Percentiles rank a stretch among this genome's conserved stretches.
These are phyloP conservation scores for Belonocnema kinseyi DNA, from an alignment of 1,140 invertebrate genomes.

Conservation along the genomic window DNA sequence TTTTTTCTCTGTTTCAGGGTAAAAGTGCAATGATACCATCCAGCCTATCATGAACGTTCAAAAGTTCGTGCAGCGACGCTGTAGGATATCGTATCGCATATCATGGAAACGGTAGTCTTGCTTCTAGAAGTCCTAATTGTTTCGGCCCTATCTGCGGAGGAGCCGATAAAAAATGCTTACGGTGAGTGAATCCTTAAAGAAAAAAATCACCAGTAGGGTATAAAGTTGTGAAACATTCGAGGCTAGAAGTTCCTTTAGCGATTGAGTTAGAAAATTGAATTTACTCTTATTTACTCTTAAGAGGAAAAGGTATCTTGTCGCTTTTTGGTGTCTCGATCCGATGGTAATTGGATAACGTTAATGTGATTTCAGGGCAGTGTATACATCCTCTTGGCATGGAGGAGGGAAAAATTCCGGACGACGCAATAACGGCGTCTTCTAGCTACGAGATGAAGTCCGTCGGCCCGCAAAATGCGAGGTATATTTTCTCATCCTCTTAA, in stretches of 20 bases:
- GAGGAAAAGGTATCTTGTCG: too few species aligned
- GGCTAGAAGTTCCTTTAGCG: too few species aligned
- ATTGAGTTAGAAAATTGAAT: too few species aligned
- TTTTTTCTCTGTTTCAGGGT: slow-evolving; percentile 50
- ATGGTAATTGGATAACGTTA: slow-evolving; percentile 61
- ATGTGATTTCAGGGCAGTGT: slow-evolving; percentile 84
- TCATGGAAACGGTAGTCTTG: slow-evolving; percentile 68
- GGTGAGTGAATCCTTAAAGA: slow-evolving; percentile 57
- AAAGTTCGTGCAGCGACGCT: slow-evolving; percentile 57
- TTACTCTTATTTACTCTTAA: too few species aligned
- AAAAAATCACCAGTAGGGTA: not conserved
- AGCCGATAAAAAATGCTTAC: slow-evolving; percentile 66
- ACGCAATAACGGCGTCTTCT: slow-evolving; percentile 90
- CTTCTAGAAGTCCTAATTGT: slow-evolving; percentile 65
- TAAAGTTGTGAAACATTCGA: not conserved
- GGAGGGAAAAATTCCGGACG: slow-evolving; percentile 89
- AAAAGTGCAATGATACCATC: slow-evolving; percentile 65
- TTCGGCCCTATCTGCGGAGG: slow-evolving; percentile 61
- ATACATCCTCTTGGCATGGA: slow-evolving; percentile 91
- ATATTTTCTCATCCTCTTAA: slow-evolving; percentile 47
- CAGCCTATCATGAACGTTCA: slow-evolving; percentile 68
- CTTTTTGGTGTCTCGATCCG: too few species aligned
- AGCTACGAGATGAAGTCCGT: slow-evolving; percentile 93
- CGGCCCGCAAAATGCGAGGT: slow-evolving; percentile 94
- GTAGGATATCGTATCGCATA: slow-evolving; percentile 68